phyloP scores from a whole-genome alignment of 2,888 invertebrate genomes.

The Andrena flavipes region DNA sequence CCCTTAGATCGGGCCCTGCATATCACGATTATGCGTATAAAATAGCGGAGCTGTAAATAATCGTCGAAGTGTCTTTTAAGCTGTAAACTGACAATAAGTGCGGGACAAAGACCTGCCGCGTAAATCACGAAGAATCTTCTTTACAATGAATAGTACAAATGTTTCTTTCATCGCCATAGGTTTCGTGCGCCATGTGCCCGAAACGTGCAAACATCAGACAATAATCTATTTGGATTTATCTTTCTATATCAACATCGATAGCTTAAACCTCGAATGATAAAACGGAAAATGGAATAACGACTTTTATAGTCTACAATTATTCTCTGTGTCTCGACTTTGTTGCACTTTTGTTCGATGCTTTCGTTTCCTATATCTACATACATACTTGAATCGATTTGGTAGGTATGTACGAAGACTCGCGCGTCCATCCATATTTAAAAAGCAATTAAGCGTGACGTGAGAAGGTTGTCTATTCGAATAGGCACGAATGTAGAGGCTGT shows the following conservation, averaged over 20 bases:
- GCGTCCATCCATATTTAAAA: conserved; percentile 61
- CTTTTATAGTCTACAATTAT: neutral
- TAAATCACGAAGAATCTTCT: conserved; percentile 36
- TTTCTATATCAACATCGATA: conserved; percentile 30
- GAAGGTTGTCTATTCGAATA: conserved; percentile 24
- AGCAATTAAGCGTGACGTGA: conserved; percentile 45
- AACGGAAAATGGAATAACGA: neutral
- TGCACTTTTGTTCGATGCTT: conserved; percentile 19
- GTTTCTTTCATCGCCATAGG: conserved; percentile 44
- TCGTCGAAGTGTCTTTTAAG: conserved; percentile 62
- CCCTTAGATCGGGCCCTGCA: no score
- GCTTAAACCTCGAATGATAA: conserved; percentile 13
- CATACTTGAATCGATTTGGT: neutral
- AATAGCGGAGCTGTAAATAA: conserved; percentile 61
- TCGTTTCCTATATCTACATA: neutral
- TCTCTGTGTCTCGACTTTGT: neutral
- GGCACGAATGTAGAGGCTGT: conserved; percentile 41
- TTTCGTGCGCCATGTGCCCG: conserved; percentile 31
- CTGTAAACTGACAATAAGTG: conserved; percentile 58
- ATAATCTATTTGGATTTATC: conserved; percentile 47
- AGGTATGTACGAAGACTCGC: conserved; percentile 31
- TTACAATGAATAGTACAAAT: conserved; percentile 61
- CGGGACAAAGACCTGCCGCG: conserved; percentile 22
- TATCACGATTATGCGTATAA: conserved; percentile 41
- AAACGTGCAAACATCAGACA: conserved; percentile 62